Conservation (phyloP, 2,113 vertebrate species). For the Tachuris rubrigastra region DNA sequence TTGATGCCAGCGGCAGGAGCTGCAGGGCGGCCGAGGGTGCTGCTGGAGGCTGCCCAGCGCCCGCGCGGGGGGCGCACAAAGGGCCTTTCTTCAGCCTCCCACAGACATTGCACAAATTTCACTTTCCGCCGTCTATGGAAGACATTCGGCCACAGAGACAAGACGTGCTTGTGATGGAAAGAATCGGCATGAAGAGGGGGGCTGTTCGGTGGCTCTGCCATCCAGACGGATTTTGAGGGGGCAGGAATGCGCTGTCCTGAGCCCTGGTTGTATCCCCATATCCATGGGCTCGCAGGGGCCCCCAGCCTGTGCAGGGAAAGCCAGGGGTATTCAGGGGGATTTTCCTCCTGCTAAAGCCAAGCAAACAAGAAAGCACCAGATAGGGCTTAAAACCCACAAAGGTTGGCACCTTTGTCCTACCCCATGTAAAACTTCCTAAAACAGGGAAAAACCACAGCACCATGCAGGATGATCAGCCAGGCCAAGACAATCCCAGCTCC, state of each 20-base stretch:
- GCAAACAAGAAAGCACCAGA: not conserved
- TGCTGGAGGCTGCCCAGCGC: slow-evolving; percentile 69
- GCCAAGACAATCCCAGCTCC: not conserved
- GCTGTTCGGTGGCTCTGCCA: slow-evolving; percentile 31
- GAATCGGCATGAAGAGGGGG: slow-evolving; percentile 52
- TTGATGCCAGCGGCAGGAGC: slow-evolving; percentile 45
- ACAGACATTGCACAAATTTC: slow-evolving; percentile 83
- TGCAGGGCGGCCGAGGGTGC: slow-evolving; percentile 56
- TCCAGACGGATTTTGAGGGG: slow-evolving; percentile 29
- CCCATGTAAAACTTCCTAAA: fast-evolving
- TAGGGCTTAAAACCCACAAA: not conserved
- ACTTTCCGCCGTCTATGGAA: slow-evolving; percentile 70
- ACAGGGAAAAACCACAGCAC: not conserved
- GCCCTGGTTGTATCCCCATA: not conserved
- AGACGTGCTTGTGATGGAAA: slow-evolving; percentile 63
- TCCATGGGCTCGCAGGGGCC: not conserved
- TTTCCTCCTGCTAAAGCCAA: not conserved
- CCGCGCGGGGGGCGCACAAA: slow-evolving; percentile 74
- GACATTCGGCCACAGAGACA: slow-evolving; percentile 66
- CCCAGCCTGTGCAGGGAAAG: fast-evolving
- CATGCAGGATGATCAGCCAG: fast-evolving
- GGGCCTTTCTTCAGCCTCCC: slow-evolving; percentile 82
- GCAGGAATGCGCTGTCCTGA: slow-evolving; percentile 12
- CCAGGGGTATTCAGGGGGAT: too few relatives aligned
- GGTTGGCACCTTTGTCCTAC: not conserved